Evolutionary conservation across 2,797 vertebrate genomes (phyloP).

Genomic region (Psittacula derbiana): DNA sequence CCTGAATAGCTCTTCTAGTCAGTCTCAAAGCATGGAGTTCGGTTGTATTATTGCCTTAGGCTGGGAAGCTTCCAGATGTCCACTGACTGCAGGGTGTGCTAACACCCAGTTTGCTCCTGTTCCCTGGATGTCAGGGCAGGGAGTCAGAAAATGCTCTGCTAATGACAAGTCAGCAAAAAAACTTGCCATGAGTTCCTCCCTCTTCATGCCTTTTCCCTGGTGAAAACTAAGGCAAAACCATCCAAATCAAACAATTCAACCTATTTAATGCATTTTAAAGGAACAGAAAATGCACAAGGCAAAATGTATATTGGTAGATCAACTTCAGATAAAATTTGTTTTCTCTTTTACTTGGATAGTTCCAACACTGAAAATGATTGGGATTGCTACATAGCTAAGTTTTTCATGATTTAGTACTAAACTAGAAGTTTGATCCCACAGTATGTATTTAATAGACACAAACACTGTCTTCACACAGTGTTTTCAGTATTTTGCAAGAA

Average conservation of each 20-base stretch:
- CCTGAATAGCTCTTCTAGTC: background rate
- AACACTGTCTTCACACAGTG: rapidly evolving
- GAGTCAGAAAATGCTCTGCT: background rate
- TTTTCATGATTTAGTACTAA: background rate
- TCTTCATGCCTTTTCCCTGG: background rate
- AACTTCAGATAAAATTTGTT: background rate
- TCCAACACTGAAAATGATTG: background rate
- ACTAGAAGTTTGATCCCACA: background rate
- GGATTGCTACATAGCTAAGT: background rate
- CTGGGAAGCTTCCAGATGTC: background rate
- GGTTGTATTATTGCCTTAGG: rapidly evolving
- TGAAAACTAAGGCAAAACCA: background rate
- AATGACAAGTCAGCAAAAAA: background rate
- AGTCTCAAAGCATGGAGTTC: background rate
- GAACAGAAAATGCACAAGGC: background rate
- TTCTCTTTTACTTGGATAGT: background rate
- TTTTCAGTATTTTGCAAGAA: background rate
- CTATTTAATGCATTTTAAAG: background rate
- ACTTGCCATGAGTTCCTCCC: background rate
- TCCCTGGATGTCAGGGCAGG: background rate
- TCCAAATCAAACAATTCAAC: background rate
- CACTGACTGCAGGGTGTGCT: background rate
- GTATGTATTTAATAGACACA: background rate
- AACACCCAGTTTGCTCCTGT: background rate
- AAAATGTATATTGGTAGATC: background rate